These are phyloP conservation scores for Notolabrus celidotus DNA, from an alignment of 2,797 vertebrate genomes.

Conservation along the genomic window DNA sequence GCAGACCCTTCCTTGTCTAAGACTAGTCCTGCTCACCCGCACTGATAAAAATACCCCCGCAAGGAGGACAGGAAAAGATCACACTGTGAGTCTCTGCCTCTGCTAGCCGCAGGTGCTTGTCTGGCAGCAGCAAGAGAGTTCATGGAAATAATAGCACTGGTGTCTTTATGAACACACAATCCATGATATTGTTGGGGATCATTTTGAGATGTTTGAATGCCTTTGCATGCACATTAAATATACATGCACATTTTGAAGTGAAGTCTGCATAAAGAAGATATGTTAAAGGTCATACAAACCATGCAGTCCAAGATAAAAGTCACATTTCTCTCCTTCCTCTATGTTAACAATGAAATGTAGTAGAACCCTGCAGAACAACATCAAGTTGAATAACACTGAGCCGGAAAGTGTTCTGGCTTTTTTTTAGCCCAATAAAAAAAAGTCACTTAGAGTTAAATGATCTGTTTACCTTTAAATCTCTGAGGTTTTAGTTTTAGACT, in stretches of 20 bases:
- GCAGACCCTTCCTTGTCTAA: constrained; percentile 53
- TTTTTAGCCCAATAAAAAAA: too few species aligned
- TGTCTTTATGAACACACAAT: constrained; percentile 22
- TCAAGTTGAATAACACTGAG: too few species aligned
- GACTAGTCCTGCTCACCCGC: constrained; percentile 58
- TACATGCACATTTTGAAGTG: constrained; percentile 2
- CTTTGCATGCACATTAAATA: constrained; percentile 6
- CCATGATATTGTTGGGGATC: constrained; percentile 10
- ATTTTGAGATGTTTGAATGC: constrained; percentile 9
- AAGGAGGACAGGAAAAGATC: constrained; percentile 69
- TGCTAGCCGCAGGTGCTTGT: constrained; percentile 58
- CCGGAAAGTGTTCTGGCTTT: too few species aligned
- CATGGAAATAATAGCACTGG: constrained; percentile 25
- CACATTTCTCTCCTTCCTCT: background rate
- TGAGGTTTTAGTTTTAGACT: too few species aligned
- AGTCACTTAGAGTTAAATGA: too few species aligned
- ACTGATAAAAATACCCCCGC: constrained; percentile 73
- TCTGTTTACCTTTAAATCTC: too few species aligned
- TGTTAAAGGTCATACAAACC: background rate
- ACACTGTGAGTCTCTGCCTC: constrained; percentile 48
- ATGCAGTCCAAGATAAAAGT: background rate
- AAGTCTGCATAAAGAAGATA: constrained; percentile 1
- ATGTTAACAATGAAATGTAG: background rate
- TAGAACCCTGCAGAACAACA: too few species aligned
- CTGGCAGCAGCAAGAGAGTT: constrained; percentile 49